These are phyloP conservation scores for Sycophila texana DNA, from an alignment of 2,888 invertebrate genomes.

Conservation along the genomic window DNA sequence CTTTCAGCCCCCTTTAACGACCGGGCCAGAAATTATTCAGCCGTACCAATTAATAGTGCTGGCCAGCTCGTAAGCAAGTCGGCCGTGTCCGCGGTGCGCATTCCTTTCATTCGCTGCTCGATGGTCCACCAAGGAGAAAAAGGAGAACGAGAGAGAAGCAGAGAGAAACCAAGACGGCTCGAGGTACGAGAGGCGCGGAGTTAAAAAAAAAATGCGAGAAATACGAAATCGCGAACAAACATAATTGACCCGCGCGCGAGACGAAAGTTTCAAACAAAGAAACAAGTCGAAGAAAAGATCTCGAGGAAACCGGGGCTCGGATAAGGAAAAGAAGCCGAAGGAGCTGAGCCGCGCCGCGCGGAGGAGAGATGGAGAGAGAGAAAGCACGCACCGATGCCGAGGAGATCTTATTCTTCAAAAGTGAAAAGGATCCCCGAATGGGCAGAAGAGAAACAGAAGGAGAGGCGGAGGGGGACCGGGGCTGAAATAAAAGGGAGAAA, in stretches of 20 bases:
- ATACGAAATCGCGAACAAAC: constrained; percentile 52
- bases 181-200: constrained; percentile 35
- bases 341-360: constrained; percentile 16
- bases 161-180: constrained; percentile 33
- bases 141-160: constrained; percentile 48
- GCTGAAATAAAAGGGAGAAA: constrained; percentile 14
- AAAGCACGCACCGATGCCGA: constrained; percentile 26
- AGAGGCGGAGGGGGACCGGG: neutral
- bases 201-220: constrained; percentile 35
- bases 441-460: constrained; percentile 48
- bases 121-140: constrained; percentile 48
- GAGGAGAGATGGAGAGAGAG: constrained; percentile 25
- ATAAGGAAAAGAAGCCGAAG: constrained; percentile 41
- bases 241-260: constrained; percentile 53
- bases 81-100: constrained; percentile 61
- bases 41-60: constrained; percentile 49
- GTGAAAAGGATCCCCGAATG: constrained; percentile 50
- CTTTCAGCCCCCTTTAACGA: constrained; percentile 53
- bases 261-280: constrained; percentile 56
- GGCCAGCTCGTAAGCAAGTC: constrained; percentile 24
- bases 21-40: constrained; percentile 51
- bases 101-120: constrained; percentile 19
- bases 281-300: constrained; percentile 54
- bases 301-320: constrained; percentile 36
- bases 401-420: constrained; percentile 53